Evolutionary conservation across 2,797 vertebrate genomes (phyloP), one percentile per base, ranked within the genome.

Genomic region (Gallirallus australis): DNA sequence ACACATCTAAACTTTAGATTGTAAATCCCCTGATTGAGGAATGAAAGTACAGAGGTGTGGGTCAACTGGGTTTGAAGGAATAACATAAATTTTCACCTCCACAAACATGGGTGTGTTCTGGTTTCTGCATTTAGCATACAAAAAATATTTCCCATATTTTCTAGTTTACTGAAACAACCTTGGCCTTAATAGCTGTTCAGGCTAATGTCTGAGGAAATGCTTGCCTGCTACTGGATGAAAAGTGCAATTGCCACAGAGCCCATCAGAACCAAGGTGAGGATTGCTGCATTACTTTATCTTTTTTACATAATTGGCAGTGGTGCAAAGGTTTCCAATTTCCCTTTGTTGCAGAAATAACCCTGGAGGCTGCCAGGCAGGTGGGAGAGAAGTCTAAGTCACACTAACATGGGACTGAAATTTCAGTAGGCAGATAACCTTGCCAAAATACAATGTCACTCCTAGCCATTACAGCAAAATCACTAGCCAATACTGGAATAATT

Each of bases 11-110:
- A 37, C 18, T 57, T 77, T 17, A 53, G 21, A 45, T 7, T 83
- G 5, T 45, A 72, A 65, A 54, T 69, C 28, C 18, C 5, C 2
- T 4, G 5, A 1, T 0, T 54, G 28, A 83, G 28, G 13, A 86
- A 63, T 6, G 5, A 28, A 48, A 61, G 9, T 56, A 61, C 11
- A 45, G 20, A 24, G 19, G 7, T 69, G 9, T 48, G 39, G 4
- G 7, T 54, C 35, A 71, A 12, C 20, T 35, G 6, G 3, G 47
- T 84, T 60, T 45, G 75, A 17, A 24, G 9, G 23, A 47, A 72
- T 16, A 11, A 27, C 10, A 30, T 31, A 23, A 64, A 3, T 33
- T 52, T 50, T 5, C 8, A 47, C 4, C 21, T 63, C 33, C 31
- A 28, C 0, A 5, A 47, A 27, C 3, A 39, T 7, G 11, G 20